Conservation (phyloP, 2,888 invertebrate genomes). For the Ennomos fuscantarius region DNA sequence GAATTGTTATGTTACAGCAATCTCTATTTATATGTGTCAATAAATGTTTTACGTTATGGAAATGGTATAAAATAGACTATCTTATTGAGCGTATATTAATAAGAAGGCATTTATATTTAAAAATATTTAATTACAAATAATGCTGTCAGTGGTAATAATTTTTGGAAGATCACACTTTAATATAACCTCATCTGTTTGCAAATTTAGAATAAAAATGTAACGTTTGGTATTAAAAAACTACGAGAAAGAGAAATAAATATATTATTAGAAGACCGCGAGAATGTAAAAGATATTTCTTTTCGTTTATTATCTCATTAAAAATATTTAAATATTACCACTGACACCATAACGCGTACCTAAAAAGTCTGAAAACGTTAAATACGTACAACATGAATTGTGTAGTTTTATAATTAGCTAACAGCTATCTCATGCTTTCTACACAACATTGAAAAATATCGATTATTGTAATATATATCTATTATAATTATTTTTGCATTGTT, state of each 20-base stretch:
- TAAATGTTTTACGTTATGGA: too few species aligned
- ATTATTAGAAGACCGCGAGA: too few species aligned
- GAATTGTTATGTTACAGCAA: too few species aligned
- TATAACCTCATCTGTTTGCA: background rate
- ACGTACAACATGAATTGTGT: constrained; percentile 47
- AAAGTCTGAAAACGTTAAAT: constrained; percentile 29
- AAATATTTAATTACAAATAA: constrained; percentile 22
- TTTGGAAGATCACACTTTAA: background rate
- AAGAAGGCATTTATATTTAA: too few species aligned
- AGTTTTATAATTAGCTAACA: constrained; percentile 37
- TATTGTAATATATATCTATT: background rate
- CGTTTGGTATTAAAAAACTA: too few species aligned
- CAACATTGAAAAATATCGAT: constrained; percentile 45
- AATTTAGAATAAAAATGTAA: background rate
- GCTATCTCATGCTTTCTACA: constrained; percentile 55
- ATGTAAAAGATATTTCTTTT: too few species aligned
- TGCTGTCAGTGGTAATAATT: constrained; percentile 36
- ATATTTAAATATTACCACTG: constrained; percentile 14
- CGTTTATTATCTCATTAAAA: background rate
- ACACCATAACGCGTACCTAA: constrained; percentile 16
- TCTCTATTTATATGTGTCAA: too few species aligned
- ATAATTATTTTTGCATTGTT: constrained; percentile 29
- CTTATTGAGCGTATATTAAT: too few species aligned
- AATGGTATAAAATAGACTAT: too few species aligned
- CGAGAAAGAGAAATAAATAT: too few species aligned